phyloP scores from a whole-genome alignment of 2,888 invertebrate species.

The Dioctria linearis region DNA sequence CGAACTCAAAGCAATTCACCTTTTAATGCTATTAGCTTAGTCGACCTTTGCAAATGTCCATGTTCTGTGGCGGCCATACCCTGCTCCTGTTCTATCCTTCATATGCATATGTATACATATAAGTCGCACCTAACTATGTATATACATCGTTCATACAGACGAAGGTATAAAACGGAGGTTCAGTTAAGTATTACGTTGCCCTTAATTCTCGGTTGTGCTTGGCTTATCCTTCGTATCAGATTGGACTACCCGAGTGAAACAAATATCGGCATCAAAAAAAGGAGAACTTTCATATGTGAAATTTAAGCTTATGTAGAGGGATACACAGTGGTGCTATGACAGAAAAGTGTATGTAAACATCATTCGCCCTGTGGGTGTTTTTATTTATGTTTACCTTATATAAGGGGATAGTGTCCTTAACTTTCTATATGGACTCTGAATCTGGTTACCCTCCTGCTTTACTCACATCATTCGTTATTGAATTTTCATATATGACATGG shows the following conservation, averaged over 20 bases:
- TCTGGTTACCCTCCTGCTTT: slow-evolving; percentile 4
- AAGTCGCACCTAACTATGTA: not conserved
- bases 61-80: slow-evolving; percentile 36
- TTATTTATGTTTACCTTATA: slow-evolving; percentile 34
- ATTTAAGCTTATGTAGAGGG: not conserved
- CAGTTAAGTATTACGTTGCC: slow-evolving; percentile 10
- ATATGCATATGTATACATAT: too few species aligned
- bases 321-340: not conserved
- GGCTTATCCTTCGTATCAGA: slow-evolving; percentile 39
- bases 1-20: slow-evolving; percentile 44
- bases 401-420: slow-evolving; percentile 30
- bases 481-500: slow-evolving; percentile 43
- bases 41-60: slow-evolving; percentile 38
- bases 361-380: slow-evolving; percentile 21
- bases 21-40: slow-evolving; percentile 44
- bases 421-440: not conserved
- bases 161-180: too few species aligned
- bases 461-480: slow-evolving; percentile 28
- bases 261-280: slow-evolving; percentile 32
- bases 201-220: not conserved
- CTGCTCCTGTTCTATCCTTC: too few species aligned
- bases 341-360: slow-evolving; percentile 33
- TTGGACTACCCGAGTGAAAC: slow-evolving; percentile 14
- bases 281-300: not conserved
- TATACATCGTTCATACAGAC: not conserved